A percentile compares a stretch with the other conserved stretches of the same genome.
Evolutionary conservation across 2,888 invertebrate genomes (phyloP).

Genomic region (Melanostoma scalare): DNA sequence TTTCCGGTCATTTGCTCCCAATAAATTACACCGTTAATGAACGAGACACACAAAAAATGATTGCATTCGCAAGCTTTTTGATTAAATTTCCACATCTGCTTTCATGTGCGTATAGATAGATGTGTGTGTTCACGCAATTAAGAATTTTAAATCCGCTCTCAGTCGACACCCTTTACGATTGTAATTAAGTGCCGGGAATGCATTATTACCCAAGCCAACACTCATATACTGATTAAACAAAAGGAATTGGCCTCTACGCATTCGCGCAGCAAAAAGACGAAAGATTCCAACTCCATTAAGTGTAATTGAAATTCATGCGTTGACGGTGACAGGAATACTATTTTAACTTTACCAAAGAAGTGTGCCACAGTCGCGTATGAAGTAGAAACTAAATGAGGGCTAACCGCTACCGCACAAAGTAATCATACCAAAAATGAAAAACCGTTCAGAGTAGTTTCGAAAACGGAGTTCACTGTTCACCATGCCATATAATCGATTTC

Average conservation of each 20-base stretch:
- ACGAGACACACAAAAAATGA: constrained; percentile 23
- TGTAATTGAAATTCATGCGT: constrained; percentile 63
- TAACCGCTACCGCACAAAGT: constrained; percentile 53
- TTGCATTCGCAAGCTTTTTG: constrained; percentile 47
- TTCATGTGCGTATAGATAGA: not conserved
- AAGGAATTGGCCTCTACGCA: constrained; percentile 23
- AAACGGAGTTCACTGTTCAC: constrained; percentile 12
- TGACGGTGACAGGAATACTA: constrained; percentile 55
- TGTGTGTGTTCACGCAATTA: constrained; percentile 54
- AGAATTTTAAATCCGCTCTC: constrained; percentile 55
- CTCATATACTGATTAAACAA: constrained; percentile 23
- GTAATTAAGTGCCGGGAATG: constrained; percentile 55
- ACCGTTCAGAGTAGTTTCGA: constrained; percentile 26
- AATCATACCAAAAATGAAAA: constrained; percentile 54
- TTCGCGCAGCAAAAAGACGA: constrained; percentile 14
- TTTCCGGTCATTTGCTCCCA: constrained; percentile 60
- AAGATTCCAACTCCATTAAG: constrained; percentile 51
- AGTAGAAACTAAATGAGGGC: constrained; percentile 44
- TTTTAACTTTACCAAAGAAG: constrained; percentile 42
- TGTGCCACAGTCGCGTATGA: constrained; percentile 31
- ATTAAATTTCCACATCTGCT: constrained; percentile 47
- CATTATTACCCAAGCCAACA: constrained; percentile 22
- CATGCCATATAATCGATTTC: constrained; percentile 63
- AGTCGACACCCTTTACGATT: constrained; percentile 44
- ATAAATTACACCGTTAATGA: constrained; percentile 69